Conservation (phyloP, 2,797 vertebrate genomes). For the Propithecus deckenii region DNA sequence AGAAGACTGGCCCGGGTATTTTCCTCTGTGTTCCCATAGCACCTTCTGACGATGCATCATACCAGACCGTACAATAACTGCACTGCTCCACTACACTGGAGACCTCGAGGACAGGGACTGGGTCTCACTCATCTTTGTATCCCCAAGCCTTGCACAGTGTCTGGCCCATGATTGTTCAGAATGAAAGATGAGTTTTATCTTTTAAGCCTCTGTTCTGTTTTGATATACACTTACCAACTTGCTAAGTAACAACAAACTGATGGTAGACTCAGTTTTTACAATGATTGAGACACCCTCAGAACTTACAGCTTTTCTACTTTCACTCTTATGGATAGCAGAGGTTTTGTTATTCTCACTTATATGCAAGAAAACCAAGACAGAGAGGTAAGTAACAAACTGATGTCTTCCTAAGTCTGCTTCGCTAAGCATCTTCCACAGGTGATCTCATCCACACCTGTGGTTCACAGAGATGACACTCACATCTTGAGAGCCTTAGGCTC, state of each 20-base stretch:
- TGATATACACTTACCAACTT: not conserved
- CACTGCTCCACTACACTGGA: not conserved
- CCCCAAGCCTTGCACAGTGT: not conserved
- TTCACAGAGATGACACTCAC: not conserved
- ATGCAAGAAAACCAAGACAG: not conserved
- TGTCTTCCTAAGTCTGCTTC: not conserved
- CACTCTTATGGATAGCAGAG: not conserved
- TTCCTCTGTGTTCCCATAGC: not conserved
- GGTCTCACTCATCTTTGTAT: not conserved
- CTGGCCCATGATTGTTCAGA: not conserved
- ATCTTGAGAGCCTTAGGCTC: not conserved
- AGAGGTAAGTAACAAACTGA: not conserved
- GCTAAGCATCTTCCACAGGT: not conserved
- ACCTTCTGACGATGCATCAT: not conserved
- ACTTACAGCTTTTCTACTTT: not conserved
- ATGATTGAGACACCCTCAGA: not conserved
- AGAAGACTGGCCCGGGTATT: not conserved
- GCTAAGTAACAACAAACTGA: not conserved
- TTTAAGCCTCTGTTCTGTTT: not conserved
- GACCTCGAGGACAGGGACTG: not conserved
- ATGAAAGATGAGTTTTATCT: not conserved
- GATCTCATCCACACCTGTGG: not conserved
- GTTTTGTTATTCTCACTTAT: slow-evolving; percentile 12
- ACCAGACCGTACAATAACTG: rapidly evolving
- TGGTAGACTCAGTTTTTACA: not conserved